Base-by-base conservation (phyloP, 2,113 vertebrate genomes). In the Hirundichthys speculiger region DNA sequence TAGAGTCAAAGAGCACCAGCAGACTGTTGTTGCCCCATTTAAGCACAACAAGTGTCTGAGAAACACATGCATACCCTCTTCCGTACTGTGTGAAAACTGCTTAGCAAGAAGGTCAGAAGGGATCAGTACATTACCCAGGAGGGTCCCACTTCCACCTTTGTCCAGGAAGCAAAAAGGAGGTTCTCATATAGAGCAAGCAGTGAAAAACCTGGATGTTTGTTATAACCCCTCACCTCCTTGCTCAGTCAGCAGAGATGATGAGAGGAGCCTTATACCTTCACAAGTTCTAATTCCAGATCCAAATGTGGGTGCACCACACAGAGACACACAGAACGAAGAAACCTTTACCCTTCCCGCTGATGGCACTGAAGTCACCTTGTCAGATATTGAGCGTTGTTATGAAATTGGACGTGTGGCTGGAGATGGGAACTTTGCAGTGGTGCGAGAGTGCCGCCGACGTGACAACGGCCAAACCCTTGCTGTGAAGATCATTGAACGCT, bases 401-500 rank as follows among this genome's bases (percentile, higher is more conserved):
- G 94, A 97, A 57, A 90, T 95, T 0, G 96, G 96, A 25, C 89
- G 92, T 7, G 92, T 94, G 81, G 92, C 99, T 0, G 98, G 98
- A 19, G 96, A 99, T 0, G 98, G 98, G 2, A 99, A 99, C 79
- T 99, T 99, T 45, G 98, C 97, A 0, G 89, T 97, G 38, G 97
- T 98, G 69, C 95, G 92, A 63, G 94, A 96, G 76, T 97, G 96
- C 72, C 77, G 88, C 48, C 92, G 89, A 19, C 93, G 91, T 0
- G 85, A 85, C 62, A 90, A 80, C 5, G 83, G 88, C 22, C 89
- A 91, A 79, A 88, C 74, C 12, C 94, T 95, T 0, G 98, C 98
- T 10, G 88, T 98, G 93, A 99, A 99, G 88, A 94, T 98, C 3
- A 92, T 99, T 0, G 94, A 97, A 74, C 97, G 94, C 73, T 89